These are phyloP conservation scores for Pteromalus puparum DNA, from an alignment of 1,140 invertebrate genomes.

Conservation along the genomic window DNA sequence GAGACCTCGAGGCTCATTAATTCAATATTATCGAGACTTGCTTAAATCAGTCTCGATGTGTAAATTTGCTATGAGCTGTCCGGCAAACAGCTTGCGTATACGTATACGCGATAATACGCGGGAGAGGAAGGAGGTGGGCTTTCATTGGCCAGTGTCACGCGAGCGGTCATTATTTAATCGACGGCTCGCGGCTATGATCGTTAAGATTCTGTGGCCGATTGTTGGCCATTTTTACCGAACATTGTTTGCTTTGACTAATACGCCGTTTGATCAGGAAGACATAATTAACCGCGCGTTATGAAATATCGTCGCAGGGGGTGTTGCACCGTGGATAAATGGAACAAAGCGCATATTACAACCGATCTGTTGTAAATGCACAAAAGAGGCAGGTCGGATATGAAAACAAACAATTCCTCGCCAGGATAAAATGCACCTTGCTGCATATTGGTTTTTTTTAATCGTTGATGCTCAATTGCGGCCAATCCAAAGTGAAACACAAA, in stretches of 20 bases:
- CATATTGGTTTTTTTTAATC: no score
- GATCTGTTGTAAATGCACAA: no score
- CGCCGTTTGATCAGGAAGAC: neutral
- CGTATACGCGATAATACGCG: neutral
- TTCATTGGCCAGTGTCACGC: constrained; percentile 15
- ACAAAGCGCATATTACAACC: no score
- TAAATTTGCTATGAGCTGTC: neutral
- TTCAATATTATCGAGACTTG: constrained; percentile 25
- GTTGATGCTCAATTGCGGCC: no score
- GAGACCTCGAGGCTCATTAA: constrained; percentile 25
- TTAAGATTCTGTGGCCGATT: constrained; percentile 1
- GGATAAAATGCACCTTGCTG: no score
- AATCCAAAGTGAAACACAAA: no score
- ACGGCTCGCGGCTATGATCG: neutral
- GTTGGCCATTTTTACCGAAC: neutral
- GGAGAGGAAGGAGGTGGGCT: neutral
- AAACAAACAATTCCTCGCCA: no score
- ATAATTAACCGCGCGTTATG: neutral
- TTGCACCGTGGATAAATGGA: neutral
- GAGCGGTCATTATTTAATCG: neutral
- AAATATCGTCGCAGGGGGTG: neutral
- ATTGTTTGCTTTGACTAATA: neutral
- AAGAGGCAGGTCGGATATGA: no score
- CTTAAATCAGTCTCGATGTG: constrained; percentile 21
- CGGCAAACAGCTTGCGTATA: neutral